Evolutionary conservation across 1,140 invertebrate genomes (phyloP).

Genomic region (Sitobion miscanthi): DNA sequence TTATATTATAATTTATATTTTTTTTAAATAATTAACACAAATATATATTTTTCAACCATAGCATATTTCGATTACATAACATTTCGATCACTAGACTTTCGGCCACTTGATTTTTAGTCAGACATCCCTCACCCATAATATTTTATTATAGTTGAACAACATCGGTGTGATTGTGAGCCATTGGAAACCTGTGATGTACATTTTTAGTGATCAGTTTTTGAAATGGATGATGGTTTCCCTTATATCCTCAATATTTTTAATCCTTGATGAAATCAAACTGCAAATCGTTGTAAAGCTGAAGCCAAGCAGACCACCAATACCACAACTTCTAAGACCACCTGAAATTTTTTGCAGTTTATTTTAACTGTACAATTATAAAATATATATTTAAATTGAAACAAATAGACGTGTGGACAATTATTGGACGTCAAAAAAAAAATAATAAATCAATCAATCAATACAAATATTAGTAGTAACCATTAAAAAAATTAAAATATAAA

Average conservation of each 20-base stretch:
- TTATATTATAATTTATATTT: no score
- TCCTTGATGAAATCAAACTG: conserved; percentile 69
- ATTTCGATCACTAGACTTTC: no score
- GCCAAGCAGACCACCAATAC: conserved; percentile 76
- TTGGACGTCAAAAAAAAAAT: no score
- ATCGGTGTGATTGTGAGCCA: background rate
- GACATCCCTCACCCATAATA: no score
- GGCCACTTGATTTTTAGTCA: no score
- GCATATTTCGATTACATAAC: no score
- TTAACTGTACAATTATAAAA: background rate
- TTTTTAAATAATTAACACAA: no score
- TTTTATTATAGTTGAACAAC: background rate
- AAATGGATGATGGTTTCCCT: background rate
- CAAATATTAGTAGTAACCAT: no score
- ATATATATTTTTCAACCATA: no score
- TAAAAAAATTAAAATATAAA: no score
- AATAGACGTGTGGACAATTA: no score
- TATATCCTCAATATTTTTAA: conserved; percentile 62
- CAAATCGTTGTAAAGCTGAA: conserved; percentile 72
- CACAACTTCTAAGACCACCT: conserved; percentile 78
- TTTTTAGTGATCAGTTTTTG: background rate
- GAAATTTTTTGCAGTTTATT: conserved; percentile 61
- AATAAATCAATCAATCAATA: no score
- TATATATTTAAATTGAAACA: background rate
- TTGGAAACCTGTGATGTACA: background rate